Percentiles rank a stretch among this genome's conserved stretches.
Evolutionary conservation across 2,888 invertebrate genomes (phyloP).

Genomic region (Busseola fusca): DNA sequence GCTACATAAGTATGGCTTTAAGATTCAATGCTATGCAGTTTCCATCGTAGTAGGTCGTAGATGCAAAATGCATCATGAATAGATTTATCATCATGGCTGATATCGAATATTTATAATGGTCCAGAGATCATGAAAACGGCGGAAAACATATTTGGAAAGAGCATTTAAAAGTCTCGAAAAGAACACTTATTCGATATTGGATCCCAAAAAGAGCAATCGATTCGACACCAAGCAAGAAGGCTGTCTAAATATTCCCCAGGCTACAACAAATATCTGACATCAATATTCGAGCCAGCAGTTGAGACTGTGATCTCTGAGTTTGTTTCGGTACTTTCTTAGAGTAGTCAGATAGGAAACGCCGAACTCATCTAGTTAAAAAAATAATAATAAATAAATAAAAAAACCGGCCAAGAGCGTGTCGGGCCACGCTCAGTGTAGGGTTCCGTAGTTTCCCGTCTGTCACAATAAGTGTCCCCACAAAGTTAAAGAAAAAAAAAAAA

Average conservation of each 20-base stretch:
- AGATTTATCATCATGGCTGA: constrained; percentile 5
- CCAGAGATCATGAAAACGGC: neutral
- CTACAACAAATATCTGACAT: constrained; percentile 12
- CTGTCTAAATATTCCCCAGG: neutral
- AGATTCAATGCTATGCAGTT: constrained; percentile 15
- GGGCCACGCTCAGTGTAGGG: no score
- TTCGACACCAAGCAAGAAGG: neutral
- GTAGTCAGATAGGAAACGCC: no score
- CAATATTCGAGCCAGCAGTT: constrained; percentile 18
- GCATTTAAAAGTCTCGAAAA: neutral
- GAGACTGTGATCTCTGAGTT: no score
- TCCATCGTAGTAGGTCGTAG: neutral
- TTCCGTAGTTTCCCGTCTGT: no score
- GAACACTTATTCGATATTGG: neutral
- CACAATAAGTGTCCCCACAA: no score
- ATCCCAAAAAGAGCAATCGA: neutral
- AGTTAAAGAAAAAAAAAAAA: no score
- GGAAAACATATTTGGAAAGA: neutral
- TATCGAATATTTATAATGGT: neutral
- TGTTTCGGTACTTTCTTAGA: no score
- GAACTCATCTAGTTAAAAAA: no score
- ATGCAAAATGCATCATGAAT: constrained; percentile 12
- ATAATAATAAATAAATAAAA: no score
- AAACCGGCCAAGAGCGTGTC: no score
- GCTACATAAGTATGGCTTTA: neutral